Evolutionary conservation across 2,113 vertebrate genomes (phyloP).

Genomic region (Spheniscus mendiculus): DNA sequence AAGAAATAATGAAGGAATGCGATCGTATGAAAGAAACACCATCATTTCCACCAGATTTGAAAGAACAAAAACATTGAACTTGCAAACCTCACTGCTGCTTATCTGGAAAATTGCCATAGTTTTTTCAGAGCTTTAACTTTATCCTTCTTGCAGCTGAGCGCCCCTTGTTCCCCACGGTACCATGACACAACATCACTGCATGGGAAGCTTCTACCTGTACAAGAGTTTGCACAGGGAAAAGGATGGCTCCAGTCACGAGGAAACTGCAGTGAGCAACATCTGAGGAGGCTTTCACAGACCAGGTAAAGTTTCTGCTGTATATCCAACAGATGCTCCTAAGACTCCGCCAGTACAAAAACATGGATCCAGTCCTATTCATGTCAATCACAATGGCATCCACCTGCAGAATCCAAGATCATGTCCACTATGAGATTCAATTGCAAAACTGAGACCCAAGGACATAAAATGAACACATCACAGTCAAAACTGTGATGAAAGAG

Average conservation of each 20-base stretch:
- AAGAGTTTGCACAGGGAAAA: background rate
- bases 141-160: background rate
- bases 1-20: background rate
- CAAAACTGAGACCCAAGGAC: background rate
- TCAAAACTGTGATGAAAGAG: background rate
- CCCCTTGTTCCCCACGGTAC: background rate
- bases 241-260: background rate
- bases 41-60: background rate
- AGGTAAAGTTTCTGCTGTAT: background rate
- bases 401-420: background rate
- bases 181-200: accelerated
- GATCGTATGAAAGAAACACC: background rate
- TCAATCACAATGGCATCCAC: background rate
- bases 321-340: background rate
- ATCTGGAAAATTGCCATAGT: background rate
- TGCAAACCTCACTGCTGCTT: background rate
- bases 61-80: background rate
- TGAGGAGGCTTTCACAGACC: background rate
- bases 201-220: background rate
- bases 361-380: background rate
- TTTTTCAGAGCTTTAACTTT: background rate
- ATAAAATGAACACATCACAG: background rate
- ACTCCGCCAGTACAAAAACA: background rate
- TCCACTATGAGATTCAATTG: background rate
- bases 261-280: background rate